Conservation (phyloP, 2,888 invertebrate species). For the Thymelicus lineola region DNA sequence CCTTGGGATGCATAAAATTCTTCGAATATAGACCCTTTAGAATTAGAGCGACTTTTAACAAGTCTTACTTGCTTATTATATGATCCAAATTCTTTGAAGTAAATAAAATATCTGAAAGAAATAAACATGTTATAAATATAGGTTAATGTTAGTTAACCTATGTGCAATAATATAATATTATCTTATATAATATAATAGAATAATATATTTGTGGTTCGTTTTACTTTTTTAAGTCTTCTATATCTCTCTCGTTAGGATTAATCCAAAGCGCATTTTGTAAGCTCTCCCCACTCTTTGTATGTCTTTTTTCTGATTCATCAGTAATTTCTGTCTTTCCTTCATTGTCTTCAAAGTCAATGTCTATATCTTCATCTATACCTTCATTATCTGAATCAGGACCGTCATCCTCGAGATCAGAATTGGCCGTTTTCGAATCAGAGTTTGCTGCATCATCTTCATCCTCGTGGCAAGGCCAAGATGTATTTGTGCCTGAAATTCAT, state of each 20-base stretch:
- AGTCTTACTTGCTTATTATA: constrained; percentile 77
- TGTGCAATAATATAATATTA: too few species aligned
- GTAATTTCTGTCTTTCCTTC: constrained; percentile 61
- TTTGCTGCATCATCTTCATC: constrained; percentile 77
- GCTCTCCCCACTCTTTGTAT: constrained; percentile 66
- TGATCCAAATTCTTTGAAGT: constrained; percentile 83
- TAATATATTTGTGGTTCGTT: neutral
- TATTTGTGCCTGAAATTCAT: constrained; percentile 66
- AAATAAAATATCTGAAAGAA: constrained; percentile 80
- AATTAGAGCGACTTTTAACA: constrained; percentile 76
- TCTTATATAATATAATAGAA: too few species aligned
- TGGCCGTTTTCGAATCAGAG: constrained; percentile 74
- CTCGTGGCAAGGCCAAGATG: constrained; percentile 77
- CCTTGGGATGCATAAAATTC: constrained; percentile 64
- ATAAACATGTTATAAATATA: constrained; percentile 15
- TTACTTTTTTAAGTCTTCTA: constrained; percentile 83
- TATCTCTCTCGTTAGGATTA: constrained; percentile 79
- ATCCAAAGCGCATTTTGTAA: constrained; percentile 74
- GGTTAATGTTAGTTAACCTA: too few species aligned
- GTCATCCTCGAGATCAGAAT: constrained; percentile 75
- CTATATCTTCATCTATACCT: constrained; percentile 69
- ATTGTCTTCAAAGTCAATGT: constrained; percentile 68
- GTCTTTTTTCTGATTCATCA: constrained; percentile 60
- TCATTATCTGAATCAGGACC: constrained; percentile 67
- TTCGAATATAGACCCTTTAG: constrained; percentile 77